A percentile compares a stretch with the other conserved stretches of the same genome.
phyloP scores from a whole-genome alignment of 2,888 invertebrate genomes.

The Stenodera caucasica region DNA sequence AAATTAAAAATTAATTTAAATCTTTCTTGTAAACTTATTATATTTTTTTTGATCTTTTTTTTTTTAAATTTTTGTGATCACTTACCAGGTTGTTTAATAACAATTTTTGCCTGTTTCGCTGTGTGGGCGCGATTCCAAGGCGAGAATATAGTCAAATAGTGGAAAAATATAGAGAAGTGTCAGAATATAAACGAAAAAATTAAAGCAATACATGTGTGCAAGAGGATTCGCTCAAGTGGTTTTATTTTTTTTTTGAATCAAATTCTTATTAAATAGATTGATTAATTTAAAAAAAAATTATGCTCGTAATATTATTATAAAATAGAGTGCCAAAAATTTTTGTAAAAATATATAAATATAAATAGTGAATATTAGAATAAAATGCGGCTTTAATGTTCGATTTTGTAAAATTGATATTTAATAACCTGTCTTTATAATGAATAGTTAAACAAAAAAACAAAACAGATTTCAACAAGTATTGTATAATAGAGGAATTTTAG shows the following conservation, averaged over 20 bases:
- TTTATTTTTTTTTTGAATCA: neutral
- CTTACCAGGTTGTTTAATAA: constrained; percentile 59
- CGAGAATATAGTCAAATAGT: constrained; percentile 58
- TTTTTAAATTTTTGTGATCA: constrained; percentile 55
- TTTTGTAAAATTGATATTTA: too few relatives aligned
- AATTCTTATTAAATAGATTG: too few relatives aligned
- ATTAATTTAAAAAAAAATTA: too few relatives aligned
- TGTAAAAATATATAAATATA: too few relatives aligned
- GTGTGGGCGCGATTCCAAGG: constrained; percentile 58
- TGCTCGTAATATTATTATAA: too few relatives aligned
- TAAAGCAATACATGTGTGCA: constrained; percentile 55
- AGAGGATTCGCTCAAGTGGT: constrained; percentile 45
- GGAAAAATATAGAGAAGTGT: constrained; percentile 57
- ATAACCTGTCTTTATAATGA: too few relatives aligned
- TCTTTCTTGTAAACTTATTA: constrained; percentile 39
- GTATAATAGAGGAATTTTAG: neutral
- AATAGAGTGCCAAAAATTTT: neutral
- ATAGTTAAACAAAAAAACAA: neutral
- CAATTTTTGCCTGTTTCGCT: constrained; percentile 59
- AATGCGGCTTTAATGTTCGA: too few relatives aligned
- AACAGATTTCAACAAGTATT: neutral
- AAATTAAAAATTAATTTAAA: neutral
- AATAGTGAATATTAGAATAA: too few relatives aligned
- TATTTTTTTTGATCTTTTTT: constrained; percentile 38
- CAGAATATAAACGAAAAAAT: constrained; percentile 57